A percentile compares a stretch with the other conserved stretches of the same genome.
These are phyloP conservation scores for Tympanuchus pallidicinctus DNA, from an alignment of 2,113 vertebrate species.

Conservation along the genomic window DNA sequence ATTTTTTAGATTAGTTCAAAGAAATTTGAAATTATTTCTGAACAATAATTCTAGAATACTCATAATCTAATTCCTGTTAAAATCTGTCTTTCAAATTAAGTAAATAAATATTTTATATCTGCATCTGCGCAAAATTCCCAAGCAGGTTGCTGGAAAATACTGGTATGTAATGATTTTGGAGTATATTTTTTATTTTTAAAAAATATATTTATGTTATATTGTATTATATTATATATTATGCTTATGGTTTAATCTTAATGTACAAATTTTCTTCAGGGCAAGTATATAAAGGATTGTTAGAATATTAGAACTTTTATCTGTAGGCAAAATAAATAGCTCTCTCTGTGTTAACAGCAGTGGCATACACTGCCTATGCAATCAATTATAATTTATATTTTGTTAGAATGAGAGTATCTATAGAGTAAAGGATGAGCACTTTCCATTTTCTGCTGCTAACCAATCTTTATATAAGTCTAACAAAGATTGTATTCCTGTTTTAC, in stretches of 20 bases:
- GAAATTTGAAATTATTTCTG: background rate
- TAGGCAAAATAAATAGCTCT: background rate
- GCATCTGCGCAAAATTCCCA: background rate
- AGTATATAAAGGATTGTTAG: background rate
- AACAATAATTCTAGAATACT: background rate
- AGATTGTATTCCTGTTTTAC: conserved; percentile 1
- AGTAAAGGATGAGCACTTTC: conserved; percentile 28
- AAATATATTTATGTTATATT: background rate
- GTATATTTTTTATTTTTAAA: background rate
- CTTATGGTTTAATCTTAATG: background rate
- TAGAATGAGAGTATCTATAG: background rate
- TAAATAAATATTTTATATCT: background rate
- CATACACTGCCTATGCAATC: background rate
- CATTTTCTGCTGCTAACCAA: conserved; percentile 29
- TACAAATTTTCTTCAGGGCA: background rate
- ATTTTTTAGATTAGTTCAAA: background rate
- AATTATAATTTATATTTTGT: conserved; percentile 60
- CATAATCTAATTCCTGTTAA: background rate
- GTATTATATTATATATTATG: too few species aligned
- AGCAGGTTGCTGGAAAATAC: background rate
- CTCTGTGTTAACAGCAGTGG: background rate
- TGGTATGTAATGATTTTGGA: background rate
- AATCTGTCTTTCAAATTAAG: background rate
- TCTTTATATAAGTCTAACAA: conserved; percentile 8
- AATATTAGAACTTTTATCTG: conserved; percentile 25